These are phyloP conservation scores for Pteria penguin DNA, from an alignment of 2,888 invertebrate genomes.

Conservation along the genomic window DNA sequence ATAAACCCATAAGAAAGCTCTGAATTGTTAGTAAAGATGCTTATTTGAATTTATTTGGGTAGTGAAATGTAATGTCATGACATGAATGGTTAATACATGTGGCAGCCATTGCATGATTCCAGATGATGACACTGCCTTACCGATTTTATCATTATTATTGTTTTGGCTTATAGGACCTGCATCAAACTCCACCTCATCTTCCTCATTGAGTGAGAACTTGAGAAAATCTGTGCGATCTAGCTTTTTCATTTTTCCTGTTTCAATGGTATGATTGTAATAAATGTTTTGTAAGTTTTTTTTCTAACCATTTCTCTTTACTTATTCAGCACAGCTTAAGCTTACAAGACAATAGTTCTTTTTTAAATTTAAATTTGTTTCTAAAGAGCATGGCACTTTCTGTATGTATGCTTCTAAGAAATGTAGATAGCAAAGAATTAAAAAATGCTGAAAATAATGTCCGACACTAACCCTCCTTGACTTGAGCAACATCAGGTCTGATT, in stretches of 20 bases:
- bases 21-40: not conserved
- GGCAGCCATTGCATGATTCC: not conserved
- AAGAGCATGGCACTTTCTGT: not conserved
- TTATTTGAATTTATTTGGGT: no score
- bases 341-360: no score
- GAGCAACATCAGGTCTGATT: not conserved
- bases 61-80: not conserved
- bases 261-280: no score
- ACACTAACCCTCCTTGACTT: slow-evolving; percentile 50
- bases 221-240: not conserved
- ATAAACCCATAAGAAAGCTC: no score
- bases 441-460: slow-evolving; percentile 39
- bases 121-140: slow-evolving; percentile 16
- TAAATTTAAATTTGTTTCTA: not conserved
- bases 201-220: not conserved
- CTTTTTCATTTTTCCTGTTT: not conserved
- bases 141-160: not conserved
- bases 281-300: no score
- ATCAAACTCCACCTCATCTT: not conserved
- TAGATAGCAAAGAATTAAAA: not conserved
- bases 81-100: not conserved
- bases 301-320: no score
- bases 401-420: not conserved
- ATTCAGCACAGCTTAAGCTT: no score
- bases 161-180: not conserved